These are phyloP conservation scores for human (Homo sapiens) DNA, from an alignment of 2,113 vertebrate species.

Conservation along the genomic window DNA sequence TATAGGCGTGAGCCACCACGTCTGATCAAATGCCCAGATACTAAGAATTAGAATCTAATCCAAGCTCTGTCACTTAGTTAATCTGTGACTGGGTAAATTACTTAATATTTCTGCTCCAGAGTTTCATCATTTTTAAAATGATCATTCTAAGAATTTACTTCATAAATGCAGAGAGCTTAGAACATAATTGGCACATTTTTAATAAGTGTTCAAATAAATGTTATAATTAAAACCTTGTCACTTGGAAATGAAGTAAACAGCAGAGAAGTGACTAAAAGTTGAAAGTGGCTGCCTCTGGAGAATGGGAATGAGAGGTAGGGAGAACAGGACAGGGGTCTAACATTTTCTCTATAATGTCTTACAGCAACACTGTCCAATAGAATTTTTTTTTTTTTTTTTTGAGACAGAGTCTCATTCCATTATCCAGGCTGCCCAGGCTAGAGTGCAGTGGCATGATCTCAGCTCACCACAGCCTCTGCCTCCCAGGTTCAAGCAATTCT, in stretches of 20 bases:
- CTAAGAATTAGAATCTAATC: neutral
- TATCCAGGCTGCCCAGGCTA: too few relatives aligned
- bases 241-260: constrained; percentile 21
- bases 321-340: neutral
- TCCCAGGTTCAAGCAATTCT: too few relatives aligned
- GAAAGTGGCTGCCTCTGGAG: neutral
- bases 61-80: neutral
- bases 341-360: neutral
- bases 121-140: constrained; percentile 3
- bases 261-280: constrained; percentile 26
- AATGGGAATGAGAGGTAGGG: neutral
- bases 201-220: neutral
- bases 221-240: neutral
- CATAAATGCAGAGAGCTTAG: neutral
- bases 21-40: neutral
- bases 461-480: too few relatives aligned
- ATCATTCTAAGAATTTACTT: neutral
- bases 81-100: neutral
- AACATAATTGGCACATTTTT: neutral
- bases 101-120: neutral
- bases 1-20: too few relatives aligned
- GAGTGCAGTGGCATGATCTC: too few relatives aligned
- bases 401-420: too few relatives aligned
- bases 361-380: neutral
- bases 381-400: neutral